Percentiles rank a stretch among this genome's conserved stretches.
Evolutionary conservation across 2,888 invertebrate species (phyloP).

Genomic region (Agrenia bidenticulata): DNA sequence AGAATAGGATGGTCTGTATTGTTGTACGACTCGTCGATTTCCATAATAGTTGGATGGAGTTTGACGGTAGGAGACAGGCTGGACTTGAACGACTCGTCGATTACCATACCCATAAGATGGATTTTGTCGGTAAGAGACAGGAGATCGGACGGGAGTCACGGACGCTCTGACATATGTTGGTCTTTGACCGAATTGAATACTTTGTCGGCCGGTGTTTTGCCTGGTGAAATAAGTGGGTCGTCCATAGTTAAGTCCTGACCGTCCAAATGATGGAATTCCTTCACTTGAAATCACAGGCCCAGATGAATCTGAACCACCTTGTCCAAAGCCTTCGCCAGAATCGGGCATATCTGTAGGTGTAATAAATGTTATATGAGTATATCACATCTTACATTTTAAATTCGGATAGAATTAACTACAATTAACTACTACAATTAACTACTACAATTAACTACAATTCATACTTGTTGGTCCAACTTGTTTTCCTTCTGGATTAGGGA

Average conservation of each 20-base stretch:
- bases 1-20: neutral
- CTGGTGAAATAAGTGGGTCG: neutral
- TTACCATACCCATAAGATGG: no score
- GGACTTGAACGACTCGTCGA: neutral
- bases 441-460: neutral
- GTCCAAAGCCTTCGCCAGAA: no score
- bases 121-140: neutral
- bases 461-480: slow-evolving; percentile 14
- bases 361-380: no score
- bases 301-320: neutral
- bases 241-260: neutral
- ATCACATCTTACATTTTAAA: no score
- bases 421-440: neutral
- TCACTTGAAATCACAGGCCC: neutral
- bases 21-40: neutral
- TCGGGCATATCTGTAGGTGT: no score
- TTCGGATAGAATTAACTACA: no score
- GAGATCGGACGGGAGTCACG: neutral
- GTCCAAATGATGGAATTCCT: neutral
- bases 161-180: neutral
- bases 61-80: neutral
- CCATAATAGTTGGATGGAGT: slow-evolving; percentile 1
- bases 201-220: no score
- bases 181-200: neutral
- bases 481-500: slow-evolving; percentile 20